Evolutionary conservation across 30 jellyfish, hydroid and myxozoan species (phyloP).

Genomic region (Pelagia noctiluca): DNA sequence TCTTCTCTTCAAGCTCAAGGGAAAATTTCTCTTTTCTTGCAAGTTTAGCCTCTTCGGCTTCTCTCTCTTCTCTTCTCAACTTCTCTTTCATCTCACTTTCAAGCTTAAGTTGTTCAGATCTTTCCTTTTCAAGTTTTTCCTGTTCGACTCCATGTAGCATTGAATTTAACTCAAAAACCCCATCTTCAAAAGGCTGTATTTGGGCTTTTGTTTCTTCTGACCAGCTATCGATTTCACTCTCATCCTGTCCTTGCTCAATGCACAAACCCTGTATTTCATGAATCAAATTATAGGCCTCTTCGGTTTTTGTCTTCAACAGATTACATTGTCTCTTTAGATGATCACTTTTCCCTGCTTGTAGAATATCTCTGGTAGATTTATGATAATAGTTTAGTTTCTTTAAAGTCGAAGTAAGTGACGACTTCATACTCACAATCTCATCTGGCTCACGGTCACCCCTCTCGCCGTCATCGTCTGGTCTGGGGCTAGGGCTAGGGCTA

Average conservation of each 20-base stretch:
- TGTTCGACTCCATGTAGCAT: not conserved
- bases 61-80: conserved; percentile 4
- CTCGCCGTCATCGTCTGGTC: not conserved
- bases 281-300: conserved; percentile 28
- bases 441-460: not conserved
- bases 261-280: conserved; percentile 33
- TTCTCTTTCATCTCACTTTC: conserved; percentile 1
- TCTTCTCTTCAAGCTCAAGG: conserved; percentile 35
- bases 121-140: conserved; percentile 10
- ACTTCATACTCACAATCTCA: not conserved
- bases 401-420: conserved; percentile 13
- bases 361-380: conserved; percentile 4
- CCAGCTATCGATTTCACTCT: conserved; percentile 26
- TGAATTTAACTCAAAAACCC: not conserved
- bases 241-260: conserved; percentile 29
- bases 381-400: conserved; percentile 37
- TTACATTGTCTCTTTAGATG: conserved; percentile 15
- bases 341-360: not conserved
- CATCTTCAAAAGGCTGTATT: conserved; percentile 22
- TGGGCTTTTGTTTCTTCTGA: not conserved
- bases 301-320: conserved; percentile 32
- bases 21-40: conserved; percentile 27
- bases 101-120: not conserved
- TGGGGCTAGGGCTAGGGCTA: not conserved
- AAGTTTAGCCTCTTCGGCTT: conserved; percentile 23